phyloP scores from a whole-genome alignment of 2,888 invertebrate genomes.

The Parapristionchus giblindavisi region DNA sequence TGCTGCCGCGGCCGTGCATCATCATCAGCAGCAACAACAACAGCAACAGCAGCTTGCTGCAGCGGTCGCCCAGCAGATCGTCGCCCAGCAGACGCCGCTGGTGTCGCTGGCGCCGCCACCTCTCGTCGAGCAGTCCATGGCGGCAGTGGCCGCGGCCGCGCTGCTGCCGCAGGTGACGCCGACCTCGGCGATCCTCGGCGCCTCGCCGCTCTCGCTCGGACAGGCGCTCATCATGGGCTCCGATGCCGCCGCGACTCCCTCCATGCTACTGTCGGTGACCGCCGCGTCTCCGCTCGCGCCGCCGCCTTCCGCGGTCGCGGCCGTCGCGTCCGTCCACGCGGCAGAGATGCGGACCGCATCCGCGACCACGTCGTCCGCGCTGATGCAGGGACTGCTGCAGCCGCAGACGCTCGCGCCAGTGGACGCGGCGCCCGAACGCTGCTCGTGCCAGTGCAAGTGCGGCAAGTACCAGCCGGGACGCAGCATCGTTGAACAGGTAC shows the following conservation, averaged over 20 bases:
- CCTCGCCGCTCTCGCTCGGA: constrained; percentile 21
- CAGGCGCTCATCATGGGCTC: constrained; percentile 33
- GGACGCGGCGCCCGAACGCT: constrained; percentile 43
- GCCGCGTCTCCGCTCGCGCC: not conserved
- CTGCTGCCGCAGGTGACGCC: not conserved
- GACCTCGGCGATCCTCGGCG: not conserved
- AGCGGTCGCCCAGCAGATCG: constrained; percentile 7
- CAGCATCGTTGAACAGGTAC: constrained; percentile 63
- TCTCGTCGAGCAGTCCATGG: not conserved
- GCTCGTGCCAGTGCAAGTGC: constrained; percentile 54
- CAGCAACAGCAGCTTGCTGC: not conserved
- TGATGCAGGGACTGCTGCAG: not conserved
- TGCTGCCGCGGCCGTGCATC: too few species aligned
- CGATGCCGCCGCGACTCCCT: not conserved
- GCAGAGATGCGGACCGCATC: not conserved
- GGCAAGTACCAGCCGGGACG: constrained; percentile 63
- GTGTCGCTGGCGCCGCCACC: too few species aligned
- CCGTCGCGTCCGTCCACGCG: constrained; percentile 1
- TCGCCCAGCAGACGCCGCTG: constrained; percentile 5
- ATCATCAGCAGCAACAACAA: too few species aligned
- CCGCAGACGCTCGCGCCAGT: not conserved
- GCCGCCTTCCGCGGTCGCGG: constrained; percentile 29
- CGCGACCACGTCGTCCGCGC: not conserved
- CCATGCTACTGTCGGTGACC: not conserved
- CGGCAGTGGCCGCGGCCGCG: constrained; percentile 3